phyloP scores from a whole-genome alignment of 2,797 vertebrate species.

The Naso thynnoides region DNA sequence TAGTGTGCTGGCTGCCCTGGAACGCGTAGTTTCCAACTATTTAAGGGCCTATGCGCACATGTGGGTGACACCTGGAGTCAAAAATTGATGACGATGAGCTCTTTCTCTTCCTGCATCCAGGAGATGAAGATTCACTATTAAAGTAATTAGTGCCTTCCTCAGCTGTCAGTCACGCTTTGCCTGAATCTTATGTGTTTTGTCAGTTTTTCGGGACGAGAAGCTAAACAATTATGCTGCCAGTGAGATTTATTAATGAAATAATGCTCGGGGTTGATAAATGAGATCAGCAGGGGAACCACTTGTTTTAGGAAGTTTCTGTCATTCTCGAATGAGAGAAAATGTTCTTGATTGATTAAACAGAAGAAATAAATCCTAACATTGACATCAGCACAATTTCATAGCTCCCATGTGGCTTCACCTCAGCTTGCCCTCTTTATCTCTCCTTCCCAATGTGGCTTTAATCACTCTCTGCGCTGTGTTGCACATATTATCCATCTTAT shows the following conservation, averaged over 20 bases:
- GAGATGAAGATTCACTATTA: slow-evolving; percentile 19
- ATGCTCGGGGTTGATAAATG: slow-evolving; percentile 12
- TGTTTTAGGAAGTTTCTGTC: slow-evolving; percentile 28
- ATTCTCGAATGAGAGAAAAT: slow-evolving; percentile 27
- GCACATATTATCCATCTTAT: slow-evolving; percentile 33
- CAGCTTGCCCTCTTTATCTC: slow-evolving; percentile 29
- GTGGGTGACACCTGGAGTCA: slow-evolving; percentile 82
- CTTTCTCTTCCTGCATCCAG: slow-evolving; percentile 13
- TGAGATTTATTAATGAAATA: slow-evolving; percentile 7
- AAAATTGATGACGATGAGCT: slow-evolving; percentile 40
- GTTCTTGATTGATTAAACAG: slow-evolving; percentile 4
- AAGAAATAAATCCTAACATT: slow-evolving; percentile 32
- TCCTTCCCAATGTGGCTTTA: slow-evolving; percentile 44
- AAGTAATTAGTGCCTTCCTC: slow-evolving; percentile 23
- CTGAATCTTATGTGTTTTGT: background rate
- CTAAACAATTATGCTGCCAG: background rate
- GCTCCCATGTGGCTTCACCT: slow-evolving; percentile 47
- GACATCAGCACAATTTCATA: slow-evolving; percentile 31
- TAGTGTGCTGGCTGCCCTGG: slow-evolving; percentile 69
- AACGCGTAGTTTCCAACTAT: slow-evolving; percentile 74
- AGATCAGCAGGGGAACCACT: slow-evolving; percentile 27
- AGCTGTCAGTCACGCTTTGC: slow-evolving; percentile 14
- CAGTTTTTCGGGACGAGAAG: background rate
- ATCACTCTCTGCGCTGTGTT: slow-evolving; percentile 30
- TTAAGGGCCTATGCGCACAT: slow-evolving; percentile 72